A percentile compares a stretch with the other conserved stretches of the same genome.
Evolutionary conservation across 2,113 vertebrate species (phyloP).

Genomic region (Benitochromis conjunctus): DNA sequence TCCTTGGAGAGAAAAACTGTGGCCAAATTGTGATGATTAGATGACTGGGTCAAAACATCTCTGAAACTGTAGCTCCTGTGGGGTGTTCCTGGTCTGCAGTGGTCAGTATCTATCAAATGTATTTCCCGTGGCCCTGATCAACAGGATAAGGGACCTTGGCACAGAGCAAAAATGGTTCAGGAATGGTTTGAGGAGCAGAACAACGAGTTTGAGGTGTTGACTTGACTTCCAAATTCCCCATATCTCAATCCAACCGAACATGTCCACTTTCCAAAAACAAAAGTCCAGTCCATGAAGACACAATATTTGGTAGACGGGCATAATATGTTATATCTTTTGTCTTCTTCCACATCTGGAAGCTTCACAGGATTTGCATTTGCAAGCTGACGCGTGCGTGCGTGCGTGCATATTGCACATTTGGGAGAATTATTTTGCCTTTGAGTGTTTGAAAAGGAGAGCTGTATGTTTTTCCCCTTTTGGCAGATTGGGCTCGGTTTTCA

Average conservation of each 20-base stretch:
- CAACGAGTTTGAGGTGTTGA: neutral
- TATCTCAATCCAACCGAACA: neutral
- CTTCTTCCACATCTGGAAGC: neutral
- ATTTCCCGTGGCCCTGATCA: neutral
- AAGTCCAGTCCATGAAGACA: neutral
- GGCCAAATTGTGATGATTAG: neutral
- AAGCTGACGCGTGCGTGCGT: neutral
- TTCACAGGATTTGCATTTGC: neutral
- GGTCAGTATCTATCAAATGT: neutral
- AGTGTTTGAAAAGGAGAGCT: neutral
- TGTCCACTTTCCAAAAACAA: neutral
- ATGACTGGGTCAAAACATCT: neutral
- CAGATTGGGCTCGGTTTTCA: conserved; percentile 8
- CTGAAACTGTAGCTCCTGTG: neutral
- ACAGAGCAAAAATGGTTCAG: neutral
- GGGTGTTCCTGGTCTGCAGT: neutral
- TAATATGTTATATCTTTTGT: neutral
- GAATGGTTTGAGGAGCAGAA: neutral
- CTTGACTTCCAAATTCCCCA: neutral
- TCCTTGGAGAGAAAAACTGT: neutral
- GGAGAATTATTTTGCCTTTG: neutral
- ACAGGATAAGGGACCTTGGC: neutral
- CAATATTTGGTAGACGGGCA: neutral
- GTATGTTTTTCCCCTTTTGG: neutral
- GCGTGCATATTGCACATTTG: neutral